A percentile compares a stretch with the other conserved stretches of the same genome.
Conservation (phyloP, 2,113 vertebrate species). For the Callopanchax toddi region DNA sequence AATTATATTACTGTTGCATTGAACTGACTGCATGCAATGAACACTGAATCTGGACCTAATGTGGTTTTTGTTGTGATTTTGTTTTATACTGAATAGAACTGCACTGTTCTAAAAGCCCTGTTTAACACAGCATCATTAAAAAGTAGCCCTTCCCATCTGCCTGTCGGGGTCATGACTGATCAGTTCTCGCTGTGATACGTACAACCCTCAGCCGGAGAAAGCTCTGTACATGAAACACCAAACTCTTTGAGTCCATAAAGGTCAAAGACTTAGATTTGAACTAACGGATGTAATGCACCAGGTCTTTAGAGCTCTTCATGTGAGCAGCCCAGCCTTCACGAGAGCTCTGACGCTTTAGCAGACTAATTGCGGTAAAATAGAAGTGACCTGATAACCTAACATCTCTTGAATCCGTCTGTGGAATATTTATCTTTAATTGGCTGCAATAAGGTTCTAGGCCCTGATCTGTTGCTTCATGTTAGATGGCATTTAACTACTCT, state of each 20-base stretch:
- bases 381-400: constrained; percentile 64
- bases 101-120: not conserved
- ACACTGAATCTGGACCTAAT: too few relatives aligned
- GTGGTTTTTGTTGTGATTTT: too few relatives aligned
- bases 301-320: constrained; percentile 33
- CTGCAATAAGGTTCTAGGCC: constrained; percentile 42
- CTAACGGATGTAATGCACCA: constrained; percentile 62
- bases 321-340: constrained; percentile 50
- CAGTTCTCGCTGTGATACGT: constrained; percentile 41
- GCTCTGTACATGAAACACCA: constrained; percentile 18
- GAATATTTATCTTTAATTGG: constrained; percentile 73
- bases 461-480: constrained; percentile 41
- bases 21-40: too few relatives aligned
- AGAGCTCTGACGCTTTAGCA: constrained; percentile 27
- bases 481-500: constrained; percentile 73
- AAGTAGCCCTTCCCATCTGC: constrained; percentile 12
- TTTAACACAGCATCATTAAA: constrained; percentile 33
- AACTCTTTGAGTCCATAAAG: constrained; percentile 59
- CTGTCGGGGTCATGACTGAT: constrained; percentile 47
- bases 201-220: constrained; percentile 38
- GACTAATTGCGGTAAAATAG: constrained; percentile 71
- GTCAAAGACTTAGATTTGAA: constrained; percentile 63
- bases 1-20: too few relatives aligned
- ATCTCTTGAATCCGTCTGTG: constrained; percentile 42
- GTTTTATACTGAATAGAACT: too few relatives aligned